Base-by-base conservation (phyloP, 2,113 vertebrate species). In the Boulengeromyrus knoepffleri region DNA sequence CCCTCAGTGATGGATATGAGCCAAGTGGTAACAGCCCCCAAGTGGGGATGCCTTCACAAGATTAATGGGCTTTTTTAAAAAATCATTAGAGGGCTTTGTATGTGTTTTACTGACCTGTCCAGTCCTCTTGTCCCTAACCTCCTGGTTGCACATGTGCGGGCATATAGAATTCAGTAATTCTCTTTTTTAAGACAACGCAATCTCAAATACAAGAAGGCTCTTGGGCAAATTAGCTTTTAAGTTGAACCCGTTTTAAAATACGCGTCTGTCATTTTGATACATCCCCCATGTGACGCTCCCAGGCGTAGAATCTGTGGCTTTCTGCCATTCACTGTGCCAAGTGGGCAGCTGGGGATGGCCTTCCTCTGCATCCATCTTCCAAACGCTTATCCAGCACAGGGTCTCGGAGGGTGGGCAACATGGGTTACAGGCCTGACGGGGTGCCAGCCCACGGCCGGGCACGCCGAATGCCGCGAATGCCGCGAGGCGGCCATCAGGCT, bases 1-100 rank as follows among this genome's bases (percentile, higher is more conserved):
- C 52, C 66, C 36, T 39, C 85, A n/a, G 70, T 91, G 88, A 90
- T 91, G 90, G 88, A 91, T 85, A 91, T 90, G 89, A 90, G 90
- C 62, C 1, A 84, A 85, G 85, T 9, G 10, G 86, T 66, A 80
- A 91, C 70, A 24, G 89, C 53, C 58, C 85, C 90, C n/a, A 15
- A 27, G 88, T 66, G 58, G 74, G 86, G 31, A 66, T 52, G 77
- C 45, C 17, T 52, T 85, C 47, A 52, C 42, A 90, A 91, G 89
- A 91, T 90, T 36, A 90, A 90, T 91, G 89, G 80, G 19, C 45
- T 70, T 91, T 89, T 91, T 88, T 39, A 85, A 91, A 77, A 88
- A 91, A 77, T 85, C 89, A 90, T 90, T 91, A 90, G 27, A 85
- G 83, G 45, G 89, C 90, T n/a, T 66, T 66, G 24, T 66, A 85